phyloP scores from a whole-genome alignment of 2,113 vertebrate genomes.

The Pungitius pungitius region DNA sequence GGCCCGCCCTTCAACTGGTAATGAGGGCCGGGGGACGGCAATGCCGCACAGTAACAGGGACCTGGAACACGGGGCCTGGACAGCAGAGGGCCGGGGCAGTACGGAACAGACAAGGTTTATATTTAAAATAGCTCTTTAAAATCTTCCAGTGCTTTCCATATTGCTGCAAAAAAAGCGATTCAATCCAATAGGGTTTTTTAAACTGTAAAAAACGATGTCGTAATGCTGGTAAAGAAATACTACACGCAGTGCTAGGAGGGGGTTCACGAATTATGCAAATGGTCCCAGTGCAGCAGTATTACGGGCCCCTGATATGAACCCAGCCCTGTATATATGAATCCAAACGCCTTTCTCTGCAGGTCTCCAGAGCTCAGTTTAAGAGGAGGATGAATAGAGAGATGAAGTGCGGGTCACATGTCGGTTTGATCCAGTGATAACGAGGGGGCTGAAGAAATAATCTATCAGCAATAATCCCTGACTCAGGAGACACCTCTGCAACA shows the following conservation, averaged over 20 bases:
- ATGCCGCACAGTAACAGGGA: conserved; percentile 69
- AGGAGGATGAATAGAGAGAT: conserved; percentile 79
- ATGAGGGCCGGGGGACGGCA: conserved; percentile 77
- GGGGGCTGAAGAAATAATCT: conserved; percentile 81
- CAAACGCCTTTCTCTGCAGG: conserved; percentile 57
- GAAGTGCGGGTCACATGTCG: conserved; percentile 79
- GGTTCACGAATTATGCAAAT: conserved; percentile 69
- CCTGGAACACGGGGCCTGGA: conserved; percentile 63
- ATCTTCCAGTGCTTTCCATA: conserved; percentile 9
- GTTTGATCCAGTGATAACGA: conserved; percentile 82
- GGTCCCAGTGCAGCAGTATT: conserved; percentile 71
- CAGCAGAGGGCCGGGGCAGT: conserved; percentile 53
- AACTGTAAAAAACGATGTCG: conserved; percentile 47
- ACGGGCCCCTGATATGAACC: conserved; percentile 52
- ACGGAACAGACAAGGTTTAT: conserved; percentile 40
- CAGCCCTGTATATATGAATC: conserved; percentile 65
- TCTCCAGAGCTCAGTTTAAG: conserved; percentile 79
- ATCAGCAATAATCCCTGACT: conserved; percentile 82
- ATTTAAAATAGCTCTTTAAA: conserved; percentile 52
- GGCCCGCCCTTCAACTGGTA: conserved; percentile 77
- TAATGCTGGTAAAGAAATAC: conserved; percentile 46
- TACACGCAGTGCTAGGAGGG: conserved; percentile 41
- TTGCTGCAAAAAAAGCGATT: conserved; percentile 22
- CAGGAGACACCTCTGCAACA: conserved; percentile 74
- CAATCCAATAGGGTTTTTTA: conserved; percentile 36